A percentile compares a stretch with the other conserved stretches of the same genome.
phyloP scores from a whole-genome alignment of 2,113 vertebrate species.

The Tenrec ecaudatus region DNA sequence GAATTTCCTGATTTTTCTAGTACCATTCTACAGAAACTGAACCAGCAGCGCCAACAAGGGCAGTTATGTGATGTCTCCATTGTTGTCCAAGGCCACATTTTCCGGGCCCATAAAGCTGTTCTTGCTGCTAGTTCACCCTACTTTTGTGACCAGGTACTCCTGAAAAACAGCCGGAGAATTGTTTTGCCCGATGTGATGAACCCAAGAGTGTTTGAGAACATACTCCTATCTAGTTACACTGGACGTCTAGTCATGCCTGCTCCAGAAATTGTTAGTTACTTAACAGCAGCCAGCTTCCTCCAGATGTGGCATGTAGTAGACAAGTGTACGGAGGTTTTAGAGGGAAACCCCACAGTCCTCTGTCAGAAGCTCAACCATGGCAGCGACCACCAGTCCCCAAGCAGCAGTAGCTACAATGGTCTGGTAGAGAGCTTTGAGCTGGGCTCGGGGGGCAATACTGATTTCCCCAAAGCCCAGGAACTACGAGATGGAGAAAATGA shows the following conservation, averaged over 20 bases:
- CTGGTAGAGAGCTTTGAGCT: conserved; percentile 89
- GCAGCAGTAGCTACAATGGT: conserved; percentile 90
- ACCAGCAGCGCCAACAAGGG: conserved; percentile 93
- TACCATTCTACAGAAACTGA: conserved; percentile 92
- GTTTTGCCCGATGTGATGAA: conserved; percentile 94
- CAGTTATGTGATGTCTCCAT: conserved; percentile 93
- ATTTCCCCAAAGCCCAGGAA: conserved; percentile 88
- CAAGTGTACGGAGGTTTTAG: conserved; percentile 93
- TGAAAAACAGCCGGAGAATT: conserved; percentile 92
- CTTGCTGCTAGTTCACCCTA: conserved; percentile 94
- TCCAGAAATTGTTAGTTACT: conserved; percentile 91
- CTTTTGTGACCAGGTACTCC: conserved; percentile 94
- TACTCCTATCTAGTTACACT: conserved; percentile 92
- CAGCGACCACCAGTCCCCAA: conserved; percentile 90
- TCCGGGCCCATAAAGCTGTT: conserved; percentile 93
- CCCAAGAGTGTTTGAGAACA: conserved; percentile 92
- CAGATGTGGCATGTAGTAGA: conserved; percentile 96
- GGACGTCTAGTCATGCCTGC: conserved; percentile 91
- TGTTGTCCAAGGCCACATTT: conserved; percentile 92
- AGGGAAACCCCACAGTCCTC: conserved; percentile 88
- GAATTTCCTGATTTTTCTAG: conserved; percentile 94
- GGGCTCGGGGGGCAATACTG: conserved; percentile 83
- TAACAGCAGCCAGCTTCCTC: conserved; percentile 93
- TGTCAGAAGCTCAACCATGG: conserved; percentile 87
- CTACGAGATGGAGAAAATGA: conserved; percentile 88